phyloP scores from a whole-genome alignment of 2,888 invertebrate species.

The Mimas tiliae region DNA sequence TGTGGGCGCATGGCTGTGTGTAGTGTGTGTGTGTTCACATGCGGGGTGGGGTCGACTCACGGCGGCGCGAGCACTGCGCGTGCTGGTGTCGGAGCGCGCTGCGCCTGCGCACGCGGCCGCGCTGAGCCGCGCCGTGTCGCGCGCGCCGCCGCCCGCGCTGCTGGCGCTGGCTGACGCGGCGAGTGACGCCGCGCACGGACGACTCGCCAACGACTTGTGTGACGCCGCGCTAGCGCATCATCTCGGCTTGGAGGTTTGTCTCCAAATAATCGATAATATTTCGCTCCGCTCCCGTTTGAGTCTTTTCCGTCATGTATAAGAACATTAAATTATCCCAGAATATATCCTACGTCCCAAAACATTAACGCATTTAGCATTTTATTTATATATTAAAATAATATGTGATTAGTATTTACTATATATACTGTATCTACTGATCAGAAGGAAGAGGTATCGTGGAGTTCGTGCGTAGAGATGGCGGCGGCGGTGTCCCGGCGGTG shows the following conservation, averaged over 20 bases:
- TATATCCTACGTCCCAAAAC: too few species aligned
- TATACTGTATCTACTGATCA: neutral
- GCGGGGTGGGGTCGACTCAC: constrained; percentile 27
- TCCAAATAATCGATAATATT: too few species aligned
- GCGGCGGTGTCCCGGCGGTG: constrained; percentile 26
- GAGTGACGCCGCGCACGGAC: constrained; percentile 29
- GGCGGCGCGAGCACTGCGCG: constrained; percentile 33
- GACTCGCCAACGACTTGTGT: constrained; percentile 34
- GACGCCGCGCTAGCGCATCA: constrained; percentile 36
- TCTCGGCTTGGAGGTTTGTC: neutral
- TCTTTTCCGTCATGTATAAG: too few species aligned
- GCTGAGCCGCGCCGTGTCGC: constrained; percentile 31
- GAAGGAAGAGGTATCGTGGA: constrained; percentile 18
- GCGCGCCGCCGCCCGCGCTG: constrained; percentile 24
- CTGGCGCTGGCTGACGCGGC: constrained; percentile 27
- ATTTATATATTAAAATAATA: too few species aligned
- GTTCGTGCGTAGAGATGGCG: constrained; percentile 32
- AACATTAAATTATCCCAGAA: too few species aligned
- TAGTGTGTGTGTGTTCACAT: constrained; percentile 32
- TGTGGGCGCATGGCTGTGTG: constrained; percentile 31
- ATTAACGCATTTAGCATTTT: too few species aligned
- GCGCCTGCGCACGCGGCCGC: constrained; percentile 31
- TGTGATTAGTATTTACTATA: too few species aligned
- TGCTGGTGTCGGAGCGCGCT: constrained; percentile 26
- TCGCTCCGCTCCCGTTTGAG: too few species aligned